These are phyloP conservation scores for Acanthopagrus latus DNA, from an alignment of 2,797 vertebrate species.

Conservation along the genomic window DNA sequence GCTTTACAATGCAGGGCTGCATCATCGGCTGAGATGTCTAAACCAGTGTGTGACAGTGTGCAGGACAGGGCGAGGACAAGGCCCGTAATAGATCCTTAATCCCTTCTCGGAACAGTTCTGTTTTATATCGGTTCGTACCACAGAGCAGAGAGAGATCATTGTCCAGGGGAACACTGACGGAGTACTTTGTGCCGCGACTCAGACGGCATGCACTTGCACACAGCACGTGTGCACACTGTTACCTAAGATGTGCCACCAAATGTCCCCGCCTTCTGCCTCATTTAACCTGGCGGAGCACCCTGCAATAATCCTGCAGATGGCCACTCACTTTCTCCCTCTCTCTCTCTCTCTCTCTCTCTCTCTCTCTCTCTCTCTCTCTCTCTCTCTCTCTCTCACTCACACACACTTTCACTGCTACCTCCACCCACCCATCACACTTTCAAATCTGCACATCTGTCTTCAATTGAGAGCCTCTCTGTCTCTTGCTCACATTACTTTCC, in stretches of 20 bases:
- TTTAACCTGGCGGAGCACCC: slow-evolving; percentile 61
- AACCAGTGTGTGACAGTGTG: neutral
- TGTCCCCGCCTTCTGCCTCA: slow-evolving; percentile 52
- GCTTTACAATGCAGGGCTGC: neutral
- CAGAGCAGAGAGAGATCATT: slow-evolving; percentile 20
- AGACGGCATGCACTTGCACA: neutral
- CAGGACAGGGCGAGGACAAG: neutral
- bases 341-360: neutral
- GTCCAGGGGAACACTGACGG: slow-evolving; percentile 15
- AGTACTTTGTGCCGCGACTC: neutral
- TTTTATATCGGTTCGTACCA: neutral
- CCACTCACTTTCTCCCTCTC: slow-evolving; percentile 22
- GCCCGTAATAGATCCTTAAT: slow-evolving; percentile 17
- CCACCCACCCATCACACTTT: slow-evolving; percentile 35
- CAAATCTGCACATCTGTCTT: slow-evolving; percentile 55
- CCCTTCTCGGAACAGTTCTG: slow-evolving; percentile 3
- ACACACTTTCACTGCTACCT: slow-evolving; percentile 36
- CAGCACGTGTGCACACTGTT: slow-evolving; percentile 33
- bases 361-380: slow-evolving; percentile 23
- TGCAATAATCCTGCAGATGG: slow-evolving; percentile 68
- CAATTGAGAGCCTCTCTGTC: slow-evolving; percentile 37
- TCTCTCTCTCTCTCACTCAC: slow-evolving; percentile 29
- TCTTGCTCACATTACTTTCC: slow-evolving; percentile 30
- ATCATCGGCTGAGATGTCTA: slow-evolving; percentile 1
- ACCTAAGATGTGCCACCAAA: slow-evolving; percentile 55